Base-by-base conservation (phyloP, 2,113 vertebrate genomes). In the Oplegnathus fasciatus region DNA sequence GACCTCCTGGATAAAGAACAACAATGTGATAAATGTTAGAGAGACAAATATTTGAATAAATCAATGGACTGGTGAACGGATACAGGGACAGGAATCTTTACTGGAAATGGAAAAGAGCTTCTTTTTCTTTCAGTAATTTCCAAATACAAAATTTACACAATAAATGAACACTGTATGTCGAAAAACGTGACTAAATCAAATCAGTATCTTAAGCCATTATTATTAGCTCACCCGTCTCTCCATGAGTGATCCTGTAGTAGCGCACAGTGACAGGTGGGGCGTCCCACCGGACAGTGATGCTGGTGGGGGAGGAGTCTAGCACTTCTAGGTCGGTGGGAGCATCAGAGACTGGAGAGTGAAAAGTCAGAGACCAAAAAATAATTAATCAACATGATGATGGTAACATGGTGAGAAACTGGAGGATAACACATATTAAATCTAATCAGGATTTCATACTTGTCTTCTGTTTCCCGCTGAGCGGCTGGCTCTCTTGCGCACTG, bases 161-260 rank as follows among this genome's bases (percentile, higher is more conserved):
- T 26, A 14, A 66, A n/a, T 37, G 1, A 6, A n/a, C 17, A 50
- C 42, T 20, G 5, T 32, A 5, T 28, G 3, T 1, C 2, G 4
- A 17, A 3, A 28, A 54, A 1, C 26, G 1, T 18, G 18, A 20
- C 7, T 7, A 81, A 60, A 34, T 13, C 9, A 37, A 54, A 24
- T 60, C 58, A 55, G 2, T 2, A 9, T 69, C 10, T 57, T 57
- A 8, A 57, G 2, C 2, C 28, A 60, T n/a, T 13, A n/a, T 74
- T 9, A 14, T 1, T 28, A 13, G 17, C 89, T 66, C 55, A 99
- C 98, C 98, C 85, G 96, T 95, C 95, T 99, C 97, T 86, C 97
- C 97, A 0, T 98, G 97, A 7, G 97, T 97, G 90, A 99, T 98
- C 90, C 97, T 96, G 91, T 99, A 99, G 89, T 98, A 99, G 82